Evolutionary conservation across 1,140 invertebrate genomes (phyloP), one percentile per base, ranked within the genome.

Genomic region (Ceratosolen fusciceps): DNA sequence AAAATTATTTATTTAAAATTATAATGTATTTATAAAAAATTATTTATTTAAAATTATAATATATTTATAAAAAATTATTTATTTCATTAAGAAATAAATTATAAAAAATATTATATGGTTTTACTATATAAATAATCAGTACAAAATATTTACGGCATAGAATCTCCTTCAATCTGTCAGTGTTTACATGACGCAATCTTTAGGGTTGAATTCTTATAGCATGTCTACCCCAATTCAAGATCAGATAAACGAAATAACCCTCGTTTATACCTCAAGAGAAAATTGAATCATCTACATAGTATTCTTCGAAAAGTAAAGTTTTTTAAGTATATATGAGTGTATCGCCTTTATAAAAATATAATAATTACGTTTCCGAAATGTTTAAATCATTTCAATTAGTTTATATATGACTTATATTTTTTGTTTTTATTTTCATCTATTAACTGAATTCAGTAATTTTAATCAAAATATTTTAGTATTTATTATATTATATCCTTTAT

Each of bases 131-230:
- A 56, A 26, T 19, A 56, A 58, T 58, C 12, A 21, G 26, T 26
- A 12, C n/a, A 24, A 60, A 60, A 2, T 24, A 80, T 81, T 79
- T 31, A 76, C 47, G 85, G 83, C 83, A 37, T 80, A 83, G 82
- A 84, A 83, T 84, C 86, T 87, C 83, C 85, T 90, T 90, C 89
- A 90, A 90, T 90, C 89, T 89, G 83, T 84, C 82, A 81, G 85
- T 90, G 88, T 89, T 89, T 90, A 88, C 88, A 89, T 89, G 87
- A 83, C 43, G 67, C 24, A 9, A 56, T 52, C 60, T 80, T 74
- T 74, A 80, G 80, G 65, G 68, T 79, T 82, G 72, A 81, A 73
- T 79, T 78, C 78, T 73, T 67, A 79, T 82, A 77, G 43, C 73
- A 47, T 70, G 77, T 76, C 70, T 65, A 80, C 75, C 81, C 75